Evolutionary conservation across 2,888 invertebrate genomes (phyloP).

Genomic region (Mesorhabditis sp.): DNA sequence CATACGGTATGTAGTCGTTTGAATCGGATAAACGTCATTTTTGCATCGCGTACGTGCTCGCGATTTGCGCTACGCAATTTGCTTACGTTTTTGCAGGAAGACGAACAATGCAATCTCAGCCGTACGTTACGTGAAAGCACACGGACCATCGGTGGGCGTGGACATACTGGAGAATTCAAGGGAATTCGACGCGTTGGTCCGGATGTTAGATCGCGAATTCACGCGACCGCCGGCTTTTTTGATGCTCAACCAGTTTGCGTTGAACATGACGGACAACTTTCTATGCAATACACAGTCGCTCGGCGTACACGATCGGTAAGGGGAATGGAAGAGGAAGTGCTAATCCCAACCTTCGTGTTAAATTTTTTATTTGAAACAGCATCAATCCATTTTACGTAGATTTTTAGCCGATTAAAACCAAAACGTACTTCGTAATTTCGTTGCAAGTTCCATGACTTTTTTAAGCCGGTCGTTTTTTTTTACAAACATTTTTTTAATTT

Average conservation of each 20-base stretch:
- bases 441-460: too few species aligned
- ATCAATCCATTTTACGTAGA: too few species aligned
- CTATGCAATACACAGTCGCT: conserved; percentile 50
- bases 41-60: background rate
- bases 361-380: too few species aligned
- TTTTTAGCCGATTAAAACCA: too few species aligned
- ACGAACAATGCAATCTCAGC: conserved; percentile 53
- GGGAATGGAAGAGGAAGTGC: background rate
- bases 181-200: conserved; percentile 42
- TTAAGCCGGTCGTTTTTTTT: too few species aligned
- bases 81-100: conserved; percentile 25
- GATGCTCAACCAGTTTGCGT: conserved; percentile 54
- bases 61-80: too few species aligned
- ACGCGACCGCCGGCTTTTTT: conserved; percentile 51
- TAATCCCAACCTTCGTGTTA: too few species aligned
- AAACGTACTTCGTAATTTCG: too few species aligned
- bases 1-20: conserved; percentile 15
- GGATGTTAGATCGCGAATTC: conserved; percentile 32
- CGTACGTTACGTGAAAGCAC: conserved; percentile 51
- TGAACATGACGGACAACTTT: conserved; percentile 58
- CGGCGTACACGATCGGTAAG: conserved; percentile 30
- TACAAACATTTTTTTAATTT: too few species aligned
- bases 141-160: conserved; percentile 44
- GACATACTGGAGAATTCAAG: conserved; percentile 45
- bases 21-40: background rate